Base-by-base conservation (phyloP, 2,113 vertebrate genomes). In the Paracanthobrama guichenoti region DNA sequence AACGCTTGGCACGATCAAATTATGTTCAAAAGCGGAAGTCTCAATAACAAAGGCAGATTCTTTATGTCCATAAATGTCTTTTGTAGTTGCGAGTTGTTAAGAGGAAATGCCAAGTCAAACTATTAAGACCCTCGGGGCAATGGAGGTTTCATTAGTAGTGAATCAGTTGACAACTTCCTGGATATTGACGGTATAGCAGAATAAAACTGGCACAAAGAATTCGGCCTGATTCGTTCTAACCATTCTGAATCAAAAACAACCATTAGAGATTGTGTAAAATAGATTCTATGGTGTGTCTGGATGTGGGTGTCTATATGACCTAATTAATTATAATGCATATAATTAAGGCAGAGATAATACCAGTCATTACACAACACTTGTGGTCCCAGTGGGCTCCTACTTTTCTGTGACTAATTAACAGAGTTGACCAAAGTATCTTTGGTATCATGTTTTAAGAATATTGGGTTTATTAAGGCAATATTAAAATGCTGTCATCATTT, bases 1-100 rank as follows among this genome's bases (percentile, higher is more conserved):
- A 57, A 55, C 35, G 9, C 73, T 55, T 18, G 50, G 16, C 16
- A 53, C 16, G 16, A 55, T 82, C 48, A 59, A 76, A 82, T 86
- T 48, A 77, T 67, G 84, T 48, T 75, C 4, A 26, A 16, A 85
- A 74, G 11, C 8, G 60, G 75, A 57, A 5, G 44, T 57, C 24
- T 87, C 53, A 13, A 84, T 77, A 89, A 89, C 85, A 87, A 73
- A 88, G 76, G 86, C 69, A 69, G 75, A 12, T 71, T 71, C 67
- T 71, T 57, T 75, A 26, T 42, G 26, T 81, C 55, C 2, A 59
- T 55, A 24, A 84, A 57, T 85, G 1, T 20, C 1, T 55, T 76
- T n/a, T n/a, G 0, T 20, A 6, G 24, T 74, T 26, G 31, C 18
- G 18, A 69, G 31, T 10, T 69, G 55, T n/a, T 60, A 18, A 66